These are phyloP conservation scores for Neodiprion virginianus DNA, from an alignment of 1,140 invertebrate genomes.

Conservation along the genomic window DNA sequence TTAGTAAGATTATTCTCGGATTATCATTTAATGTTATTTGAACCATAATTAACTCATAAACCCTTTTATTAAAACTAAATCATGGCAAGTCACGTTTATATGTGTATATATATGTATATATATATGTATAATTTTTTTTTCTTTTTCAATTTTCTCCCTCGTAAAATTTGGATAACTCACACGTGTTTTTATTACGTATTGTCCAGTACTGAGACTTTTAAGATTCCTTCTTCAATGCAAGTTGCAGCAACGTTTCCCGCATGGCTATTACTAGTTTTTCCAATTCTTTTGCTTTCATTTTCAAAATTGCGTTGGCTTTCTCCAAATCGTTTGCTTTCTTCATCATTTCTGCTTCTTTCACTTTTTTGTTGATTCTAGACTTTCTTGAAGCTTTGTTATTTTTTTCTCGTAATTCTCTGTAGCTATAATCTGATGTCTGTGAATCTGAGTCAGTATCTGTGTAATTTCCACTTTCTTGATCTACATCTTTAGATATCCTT, in stretches of 20 bases:
- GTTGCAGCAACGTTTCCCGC: slow-evolving; percentile 55
- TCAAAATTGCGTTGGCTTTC: slow-evolving; percentile 56
- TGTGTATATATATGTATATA: too few species aligned
- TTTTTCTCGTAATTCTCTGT: slow-evolving; percentile 72
- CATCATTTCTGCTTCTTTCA: slow-evolving; percentile 65
- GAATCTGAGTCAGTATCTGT: slow-evolving; percentile 43
- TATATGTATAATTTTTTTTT: neutral
- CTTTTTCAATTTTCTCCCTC: neutral
- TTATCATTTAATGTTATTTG: neutral
- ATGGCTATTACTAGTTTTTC: slow-evolving; percentile 60
- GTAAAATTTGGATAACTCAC: neutral
- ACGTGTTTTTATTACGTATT: neutral
- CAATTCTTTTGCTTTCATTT: slow-evolving; percentile 59
- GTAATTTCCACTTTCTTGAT: neutral
- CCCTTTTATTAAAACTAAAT: too few species aligned
- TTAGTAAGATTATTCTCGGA: neutral
- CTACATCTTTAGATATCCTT: neutral
- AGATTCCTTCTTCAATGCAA: slow-evolving; percentile 47
- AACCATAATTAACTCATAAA: neutral
- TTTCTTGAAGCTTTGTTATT: slow-evolving; percentile 80
- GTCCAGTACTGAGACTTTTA: neutral
- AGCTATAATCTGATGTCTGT: slow-evolving; percentile 51
- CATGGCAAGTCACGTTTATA: neutral
- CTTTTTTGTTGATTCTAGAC: slow-evolving; percentile 75
- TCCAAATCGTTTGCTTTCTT: slow-evolving; percentile 50